phyloP scores from a whole-genome alignment of 2,888 invertebrate genomes.

The Empis stercorea region DNA sequence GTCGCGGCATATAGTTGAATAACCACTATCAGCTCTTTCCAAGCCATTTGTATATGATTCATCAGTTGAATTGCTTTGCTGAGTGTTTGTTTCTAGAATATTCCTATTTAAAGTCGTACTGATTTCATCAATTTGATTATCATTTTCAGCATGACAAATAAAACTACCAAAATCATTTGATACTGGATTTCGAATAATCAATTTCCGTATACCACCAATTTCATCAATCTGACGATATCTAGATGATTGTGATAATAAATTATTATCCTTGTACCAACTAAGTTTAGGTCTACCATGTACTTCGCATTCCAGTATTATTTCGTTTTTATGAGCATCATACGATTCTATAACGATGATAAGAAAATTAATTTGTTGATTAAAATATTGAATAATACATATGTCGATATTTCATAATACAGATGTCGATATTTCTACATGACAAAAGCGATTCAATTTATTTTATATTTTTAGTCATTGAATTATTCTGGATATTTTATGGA shows the following conservation, averaged over 20 bases:
- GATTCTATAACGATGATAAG: constrained; percentile 40
- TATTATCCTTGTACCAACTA: constrained; percentile 52
- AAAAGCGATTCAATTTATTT: no score
- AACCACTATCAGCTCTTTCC: neutral
- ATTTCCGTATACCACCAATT: constrained; percentile 56
- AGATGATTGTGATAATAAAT: constrained; percentile 39
- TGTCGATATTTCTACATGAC: no score
- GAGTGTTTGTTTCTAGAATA: neutral
- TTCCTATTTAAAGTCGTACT: constrained; percentile 49
- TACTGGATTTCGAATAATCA: constrained; percentile 53
- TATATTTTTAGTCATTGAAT: no score
- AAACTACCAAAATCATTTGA: constrained; percentile 61
- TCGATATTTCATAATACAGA: no score
- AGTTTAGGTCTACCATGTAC: constrained; percentile 41
- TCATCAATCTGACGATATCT: constrained; percentile 53
- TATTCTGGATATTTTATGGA: no score
- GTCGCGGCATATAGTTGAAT: neutral
- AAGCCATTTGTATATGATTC: neutral
- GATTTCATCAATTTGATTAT: constrained; percentile 59
- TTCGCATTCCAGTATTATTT: constrained; percentile 39
- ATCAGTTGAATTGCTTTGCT: neutral
- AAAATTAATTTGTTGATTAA: no score
- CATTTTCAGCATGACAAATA: constrained; percentile 61
- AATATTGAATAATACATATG: no score
- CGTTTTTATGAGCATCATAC: constrained; percentile 43